Evolutionary conservation across 2,888 invertebrate genomes (phyloP), one percentile per base, ranked within the genome.

Genomic region (Gortyna flavago): DNA sequence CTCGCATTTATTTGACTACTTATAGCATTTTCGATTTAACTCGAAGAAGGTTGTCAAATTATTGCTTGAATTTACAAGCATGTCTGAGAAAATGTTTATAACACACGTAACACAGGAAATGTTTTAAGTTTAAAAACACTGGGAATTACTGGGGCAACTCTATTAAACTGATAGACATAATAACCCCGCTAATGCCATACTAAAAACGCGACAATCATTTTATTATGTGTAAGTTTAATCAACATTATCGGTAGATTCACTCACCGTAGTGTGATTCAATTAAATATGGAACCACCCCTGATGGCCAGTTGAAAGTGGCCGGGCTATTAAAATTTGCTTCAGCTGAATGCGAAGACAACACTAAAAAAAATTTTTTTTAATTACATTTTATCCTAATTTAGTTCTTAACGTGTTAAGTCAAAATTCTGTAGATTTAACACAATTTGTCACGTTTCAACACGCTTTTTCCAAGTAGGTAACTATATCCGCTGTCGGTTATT

Each of bases 181-280:
- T 57, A 57, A 9, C n/a, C 13, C 18, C 18, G 18, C 18, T n/a
- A 21, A 11, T 18, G 41, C 21, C 29, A 67, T 29, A 18, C 18
- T 29, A 54, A 61, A 29, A n/a, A 13, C n/a, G 57, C 57, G n/a
- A 57, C 18, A 18, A 64, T n/a, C n/a, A n/a, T n/a, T n/a, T n/a
- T n/a, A n/a, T n/a, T n/a, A n/a, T n/a, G n/a, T n/a, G n/a, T n/a
- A n/a, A n/a, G n/a, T n/a, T n/a, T n/a, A n/a, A n/a, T n/a, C 8
- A 21, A 21, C 68, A 32, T 9, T 16, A 68, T 25, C 16, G 9
- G 25, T 18, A 68, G 25, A n/a, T 69, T 73, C 13, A 62, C 79
- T 84, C 89, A 92, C 93, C 93, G 79, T 91, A 92, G 57, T 81
- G 38, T 4, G n/a, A 1, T 57, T 90, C 88, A 18, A 93, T 77